Percentiles rank a stretch among this genome's conserved stretches.
Evolutionary conservation across 2,888 invertebrate genomes (phyloP).

Genomic region (Neoitamus cyanurus): DNA sequence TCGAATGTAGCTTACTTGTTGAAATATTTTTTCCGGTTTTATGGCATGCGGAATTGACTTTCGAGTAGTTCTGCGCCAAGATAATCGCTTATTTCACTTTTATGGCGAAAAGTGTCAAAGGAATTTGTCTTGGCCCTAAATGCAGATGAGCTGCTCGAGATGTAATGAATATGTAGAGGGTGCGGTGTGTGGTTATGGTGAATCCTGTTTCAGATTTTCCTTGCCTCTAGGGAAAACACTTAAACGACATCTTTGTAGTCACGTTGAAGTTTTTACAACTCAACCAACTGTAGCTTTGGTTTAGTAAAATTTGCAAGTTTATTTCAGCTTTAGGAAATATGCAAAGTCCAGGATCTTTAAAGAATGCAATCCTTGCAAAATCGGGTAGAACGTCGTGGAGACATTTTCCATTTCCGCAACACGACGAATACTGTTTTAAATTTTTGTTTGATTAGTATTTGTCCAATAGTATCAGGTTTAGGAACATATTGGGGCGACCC

Average conservation of each 20-base stretch:
- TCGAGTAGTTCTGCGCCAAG: slow-evolving; percentile 13
- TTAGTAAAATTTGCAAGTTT: too few relatives aligned
- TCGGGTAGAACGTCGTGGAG: too few relatives aligned
- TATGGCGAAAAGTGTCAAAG: background rate
- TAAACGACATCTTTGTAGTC: background rate
- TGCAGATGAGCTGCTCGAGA: background rate
- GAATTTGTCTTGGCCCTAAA: slow-evolving; percentile 4
- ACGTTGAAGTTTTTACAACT: too few relatives aligned
- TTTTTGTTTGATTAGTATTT: too few relatives aligned
- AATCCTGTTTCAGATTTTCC: background rate
- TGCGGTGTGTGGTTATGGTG: background rate
- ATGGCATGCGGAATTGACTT: slow-evolving; percentile 27
- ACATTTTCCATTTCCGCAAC: too few relatives aligned
- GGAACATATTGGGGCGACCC: too few relatives aligned
- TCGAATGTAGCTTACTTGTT: slow-evolving; percentile 32
- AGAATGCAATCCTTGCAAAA: too few relatives aligned
- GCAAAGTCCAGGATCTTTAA: too few relatives aligned
- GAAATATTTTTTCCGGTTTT: slow-evolving; percentile 31
- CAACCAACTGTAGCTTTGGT: too few relatives aligned
- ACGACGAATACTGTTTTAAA: too few relatives aligned
- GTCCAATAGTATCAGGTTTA: too few relatives aligned
- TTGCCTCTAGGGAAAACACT: background rate
- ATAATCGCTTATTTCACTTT: slow-evolving; percentile 20
- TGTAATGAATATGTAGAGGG: background rate
- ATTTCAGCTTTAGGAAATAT: too few relatives aligned